Conservation (phyloP, 2,888 invertebrate species). For the Microctonus aethiopoides region DNA sequence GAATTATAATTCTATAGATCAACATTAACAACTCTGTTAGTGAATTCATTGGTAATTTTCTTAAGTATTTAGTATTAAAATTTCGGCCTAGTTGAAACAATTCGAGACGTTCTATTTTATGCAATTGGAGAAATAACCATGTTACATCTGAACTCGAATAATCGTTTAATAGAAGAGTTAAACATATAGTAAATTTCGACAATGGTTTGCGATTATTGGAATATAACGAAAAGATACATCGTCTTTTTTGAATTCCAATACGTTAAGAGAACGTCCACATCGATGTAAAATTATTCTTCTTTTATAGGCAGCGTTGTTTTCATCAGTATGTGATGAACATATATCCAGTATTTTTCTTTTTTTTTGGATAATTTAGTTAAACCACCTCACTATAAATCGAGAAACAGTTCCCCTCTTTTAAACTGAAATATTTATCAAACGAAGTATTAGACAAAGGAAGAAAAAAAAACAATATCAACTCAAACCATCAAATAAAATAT, state of each 20-base stretch:
- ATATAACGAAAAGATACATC: not conserved
- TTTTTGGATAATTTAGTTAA: not conserved
- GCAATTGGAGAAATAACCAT: not conserved
- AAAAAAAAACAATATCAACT: too few species aligned
- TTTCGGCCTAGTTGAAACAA: not conserved
- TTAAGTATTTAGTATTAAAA: not conserved
- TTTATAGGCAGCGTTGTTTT: not conserved
- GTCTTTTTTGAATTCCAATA: not conserved
- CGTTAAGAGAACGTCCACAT: constrained; percentile 24
- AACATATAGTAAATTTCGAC: constrained; percentile 7
- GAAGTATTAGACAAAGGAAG: too few species aligned
- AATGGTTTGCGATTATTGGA: not conserved
- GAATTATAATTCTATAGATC: too few species aligned
- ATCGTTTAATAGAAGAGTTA: not conserved
- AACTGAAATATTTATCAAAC: not conserved
- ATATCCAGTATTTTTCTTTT: not conserved
- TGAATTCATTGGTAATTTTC: not conserved
- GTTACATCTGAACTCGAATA: not conserved
- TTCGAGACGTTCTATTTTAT: not conserved
- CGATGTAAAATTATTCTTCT: not conserved
- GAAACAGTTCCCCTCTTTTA: not conserved
- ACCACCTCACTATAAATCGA: not conserved
- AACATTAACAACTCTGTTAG: not conserved
- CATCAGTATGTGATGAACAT: not conserved
- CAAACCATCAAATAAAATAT: not conserved